Base-by-base conservation (phyloP, 2,797 vertebrate species). In the Remorina albescens region DNA sequence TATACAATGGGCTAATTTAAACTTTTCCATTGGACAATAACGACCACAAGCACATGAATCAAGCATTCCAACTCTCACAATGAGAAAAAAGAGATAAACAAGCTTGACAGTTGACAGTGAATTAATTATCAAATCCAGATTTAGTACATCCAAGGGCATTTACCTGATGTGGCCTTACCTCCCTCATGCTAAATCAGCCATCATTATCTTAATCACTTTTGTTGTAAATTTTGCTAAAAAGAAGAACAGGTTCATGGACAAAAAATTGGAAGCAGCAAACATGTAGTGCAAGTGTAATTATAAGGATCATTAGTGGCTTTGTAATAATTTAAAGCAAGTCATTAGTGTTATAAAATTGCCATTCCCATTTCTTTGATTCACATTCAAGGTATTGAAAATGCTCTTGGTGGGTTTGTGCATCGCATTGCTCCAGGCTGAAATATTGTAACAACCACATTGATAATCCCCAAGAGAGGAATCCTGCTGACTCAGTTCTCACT, bases 71-170 rank as follows among this genome's bases (percentile, higher is more conserved):
- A 57, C n/a, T 8, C 5, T 32, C 41, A 80, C 60, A 74, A 71
- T 76, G 57, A 78, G 60, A 78, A 49, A 72, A 66, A 73, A 63
- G 50, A 71, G 16, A 51, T 18, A 59, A 76, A 55, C 8, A 19
- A 74, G 23, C 63, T 42, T 0, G 23, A 49, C 26, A 42, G 75
- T 81, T 46, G 58, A 62, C 70, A 37, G 4, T 6, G 62, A 66
- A 72, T 78, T 56, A 62, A 78, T 71, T 47, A 69, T 74, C 62
- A 70, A 58, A 68, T 46, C 68, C 44, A 72, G 18, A 81, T 76
- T 64, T 41, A 67, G 4, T 44, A 49, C 42, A 57, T 44, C 39
- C 73, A 86, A 82, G 85, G 80, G 41, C 72, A 58, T 76, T 77
- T 53, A 60, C 25, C 68, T 66, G 47, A 67, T 76, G 47, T 67